These are phyloP conservation scores for Notodonta dromedarius DNA, from an alignment of 2,888 invertebrate species.

Conservation along the genomic window DNA sequence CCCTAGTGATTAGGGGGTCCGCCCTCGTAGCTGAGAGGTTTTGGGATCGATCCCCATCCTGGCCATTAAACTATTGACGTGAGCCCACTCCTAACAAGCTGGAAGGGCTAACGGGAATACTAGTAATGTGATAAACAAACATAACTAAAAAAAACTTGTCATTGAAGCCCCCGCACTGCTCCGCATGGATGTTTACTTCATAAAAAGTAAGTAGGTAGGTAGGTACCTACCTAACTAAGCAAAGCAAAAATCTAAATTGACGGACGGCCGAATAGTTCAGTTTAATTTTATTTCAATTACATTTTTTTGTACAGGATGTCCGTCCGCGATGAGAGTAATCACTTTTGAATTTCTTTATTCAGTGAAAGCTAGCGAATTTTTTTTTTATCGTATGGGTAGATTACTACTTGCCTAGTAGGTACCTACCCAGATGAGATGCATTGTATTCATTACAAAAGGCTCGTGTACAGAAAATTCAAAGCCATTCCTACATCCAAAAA, in stretches of 20 bases:
- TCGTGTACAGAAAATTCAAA: constrained; percentile 11
- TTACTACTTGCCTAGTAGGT: neutral
- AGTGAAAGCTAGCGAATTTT: constrained; percentile 61
- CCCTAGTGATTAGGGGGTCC: too few species aligned
- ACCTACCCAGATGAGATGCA: constrained; percentile 4
- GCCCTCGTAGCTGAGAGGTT: too few species aligned
- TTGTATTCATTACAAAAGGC: constrained; percentile 17
- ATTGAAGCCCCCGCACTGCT: constrained; percentile 28
- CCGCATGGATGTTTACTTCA: constrained; percentile 41
- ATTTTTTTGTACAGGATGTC: constrained; percentile 69
- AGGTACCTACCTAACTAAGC: constrained; percentile 15
- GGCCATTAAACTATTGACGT: too few species aligned
- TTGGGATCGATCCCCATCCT: too few species aligned
- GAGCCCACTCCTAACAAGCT: too few species aligned
- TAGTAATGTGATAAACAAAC: too few species aligned
- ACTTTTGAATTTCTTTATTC: constrained; percentile 58
- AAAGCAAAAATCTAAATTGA: constrained; percentile 49
- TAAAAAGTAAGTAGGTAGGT: constrained; percentile 32
- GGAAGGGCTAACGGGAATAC: too few species aligned
- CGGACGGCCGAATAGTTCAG: constrained; percentile 46
- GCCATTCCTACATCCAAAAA: neutral
- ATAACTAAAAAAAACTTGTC: neutral
- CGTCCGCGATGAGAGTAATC: constrained; percentile 57
- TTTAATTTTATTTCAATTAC: constrained; percentile 67
- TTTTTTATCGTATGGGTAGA: constrained; percentile 27